These are phyloP conservation scores for Drosophila sp. DNA, from an alignment of 1,140 invertebrate species.

Conservation along the genomic window DNA sequence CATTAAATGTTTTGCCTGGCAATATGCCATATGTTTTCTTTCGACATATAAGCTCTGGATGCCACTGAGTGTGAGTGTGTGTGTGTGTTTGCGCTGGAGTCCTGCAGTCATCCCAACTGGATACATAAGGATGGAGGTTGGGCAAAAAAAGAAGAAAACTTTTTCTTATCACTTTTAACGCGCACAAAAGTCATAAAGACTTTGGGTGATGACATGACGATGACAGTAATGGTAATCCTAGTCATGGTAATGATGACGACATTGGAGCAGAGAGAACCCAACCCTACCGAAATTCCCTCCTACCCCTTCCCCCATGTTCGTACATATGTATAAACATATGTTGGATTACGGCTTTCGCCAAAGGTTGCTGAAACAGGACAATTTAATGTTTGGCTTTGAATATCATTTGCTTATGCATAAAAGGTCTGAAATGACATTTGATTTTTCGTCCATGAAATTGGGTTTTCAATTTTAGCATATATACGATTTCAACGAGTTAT, in stretches of 20 bases:
- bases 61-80: conserved; percentile 10
- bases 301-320: conserved; percentile 7
- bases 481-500: not conserved
- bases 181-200: conserved; percentile 71
- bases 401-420: conserved; percentile 1
- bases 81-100: not conserved
- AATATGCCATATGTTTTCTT: conserved; percentile 79
- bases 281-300: not conserved
- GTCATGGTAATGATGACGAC: conserved; percentile 75
- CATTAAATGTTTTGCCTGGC: conserved; percentile 81
- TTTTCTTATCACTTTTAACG: conserved; percentile 74
- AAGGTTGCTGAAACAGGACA: not conserved
- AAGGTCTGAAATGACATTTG: not conserved
- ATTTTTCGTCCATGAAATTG: not conserved
- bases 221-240: conserved; percentile 65
- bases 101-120: conserved; percentile 9
- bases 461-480: not conserved
- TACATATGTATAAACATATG: conserved; percentile 49
- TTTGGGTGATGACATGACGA: conserved; percentile 51
- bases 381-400: conserved; percentile 3
- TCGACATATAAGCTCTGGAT: conserved; percentile 46
- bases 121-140: not conserved
- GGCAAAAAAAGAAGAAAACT: conserved; percentile 40
- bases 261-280: conserved; percentile 36
- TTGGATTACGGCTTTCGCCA: conserved; percentile 43